Evolutionary conservation across 2,888 invertebrate species (phyloP), one percentile per base, ranked within the genome.

Genomic region (Synergus umbraculus): DNA sequence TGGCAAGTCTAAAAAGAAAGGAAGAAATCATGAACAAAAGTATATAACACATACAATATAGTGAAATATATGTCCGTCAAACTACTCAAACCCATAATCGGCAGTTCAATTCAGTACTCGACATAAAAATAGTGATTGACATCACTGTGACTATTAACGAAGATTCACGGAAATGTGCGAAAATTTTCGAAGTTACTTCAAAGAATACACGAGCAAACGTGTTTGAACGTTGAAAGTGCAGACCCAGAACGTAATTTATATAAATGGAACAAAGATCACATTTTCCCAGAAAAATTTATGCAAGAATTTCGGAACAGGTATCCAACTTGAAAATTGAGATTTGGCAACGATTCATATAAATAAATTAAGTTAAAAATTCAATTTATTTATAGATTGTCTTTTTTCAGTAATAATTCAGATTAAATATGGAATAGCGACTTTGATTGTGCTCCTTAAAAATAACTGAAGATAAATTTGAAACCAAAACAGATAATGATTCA

Each of bases 61-160:
- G n/a, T 54, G 49, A 15, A 41, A 54, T 10, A 54, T 10, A 12
- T 18, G 37, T 29, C 12, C 15, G 15, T 22, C 49, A 37, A 73
- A 73, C 13, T 4, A 73, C 13, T 22, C 5, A 37, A 37, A 37
- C 37, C 37, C 5, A 37, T 37, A 37, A 54, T 4, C 5, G 41
- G 3, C 4, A 18, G 18, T 44, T 8, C n/a, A 65, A 29, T 29
- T 63, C 29, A 12, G 22, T 67, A 29, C 22, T 46, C 8, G 44
- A 37, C 54, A 15, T 54, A 73, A 73, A 73, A 54, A 73, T 73
- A 73, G 54, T 73, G 41, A 15, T 54, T 73, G 41, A 73, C 73
- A 73, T 73, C 73, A 73, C n/a, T 73, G 41, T 54, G n/a, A 69
- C n/a, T 15, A 43, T 43, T 10, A 5, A 2, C 73, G 54, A 54